These are phyloP conservation scores for Petrocephalus sullivani DNA, from an alignment of 2,797 vertebrate genomes.

Conservation along the genomic window DNA sequence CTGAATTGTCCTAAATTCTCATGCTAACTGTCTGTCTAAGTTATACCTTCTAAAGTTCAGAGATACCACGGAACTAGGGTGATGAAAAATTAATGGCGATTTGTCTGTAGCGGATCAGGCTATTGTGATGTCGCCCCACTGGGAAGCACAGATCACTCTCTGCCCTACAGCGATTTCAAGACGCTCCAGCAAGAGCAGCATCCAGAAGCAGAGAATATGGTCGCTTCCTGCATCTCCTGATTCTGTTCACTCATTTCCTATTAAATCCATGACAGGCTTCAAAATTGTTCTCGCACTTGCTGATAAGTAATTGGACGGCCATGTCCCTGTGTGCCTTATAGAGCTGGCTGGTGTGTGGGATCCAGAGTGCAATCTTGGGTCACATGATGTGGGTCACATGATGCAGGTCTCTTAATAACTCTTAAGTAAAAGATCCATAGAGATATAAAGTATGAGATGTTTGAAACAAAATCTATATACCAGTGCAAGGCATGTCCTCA, in stretches of 20 bases:
- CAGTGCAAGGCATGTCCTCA: background rate
- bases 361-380: background rate
- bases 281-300: background rate
- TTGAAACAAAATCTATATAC: too few relatives aligned
- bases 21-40: background rate
- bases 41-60: background rate
- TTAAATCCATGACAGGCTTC: background rate
- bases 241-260: background rate
- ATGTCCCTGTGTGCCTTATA: background rate
- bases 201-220: background rate
- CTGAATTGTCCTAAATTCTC: background rate
- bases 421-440: too few relatives aligned
- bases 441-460: too few relatives aligned
- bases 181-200: background rate
- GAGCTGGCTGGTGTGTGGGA: background rate
- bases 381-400: background rate
- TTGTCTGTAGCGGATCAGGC: background rate
- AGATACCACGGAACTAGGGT: background rate
- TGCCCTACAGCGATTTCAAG: background rate
- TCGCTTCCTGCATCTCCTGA: background rate
- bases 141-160: background rate
- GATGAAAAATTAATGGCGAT: background rate
- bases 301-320: background rate
- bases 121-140: background rate
- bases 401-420: background rate